Evolutionary conservation across 2,888 invertebrate genomes (phyloP), one percentile per base, ranked within the genome.

Genomic region (Caenorhabditis sinica): DNA sequence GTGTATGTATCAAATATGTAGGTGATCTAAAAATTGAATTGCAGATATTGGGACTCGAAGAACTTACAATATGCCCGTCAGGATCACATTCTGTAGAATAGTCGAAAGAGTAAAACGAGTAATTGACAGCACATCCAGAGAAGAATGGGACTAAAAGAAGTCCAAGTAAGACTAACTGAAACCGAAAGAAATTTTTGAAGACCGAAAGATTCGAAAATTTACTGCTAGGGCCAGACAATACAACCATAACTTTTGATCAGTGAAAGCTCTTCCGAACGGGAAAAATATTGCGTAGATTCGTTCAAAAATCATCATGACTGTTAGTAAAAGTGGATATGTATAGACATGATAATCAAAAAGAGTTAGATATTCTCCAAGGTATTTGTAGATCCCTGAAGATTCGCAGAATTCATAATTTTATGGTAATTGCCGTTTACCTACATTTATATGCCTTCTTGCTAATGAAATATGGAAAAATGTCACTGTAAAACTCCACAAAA

Each of bases 51-150:
- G 2, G 25, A 4, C 4, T 36, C 9, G 5, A 4, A n/a, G 20
- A 0, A 30, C 30, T 69, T 36, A 77, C 76, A 51, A 51, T 15
- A 51, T 77, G 76, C 3, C 28, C 49, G n/a, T 77, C 51, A 13
- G 76, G 76, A 20, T 68, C 68, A 51, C 76, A 77, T 45, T 28
- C 69, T 1, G 68, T 61, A 5, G 33, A 33, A 17, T 77, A 77
- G 17, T 49, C 25, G 20, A 60, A 60, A 15, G 58, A 33, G n/a
- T 77, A 69, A 33, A 77, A 77, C 11, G 58, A 45, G 33, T 60
- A 77, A 23, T 77, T 77, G 8, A 51, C 60, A 25, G 68, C 51
- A 28, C 76, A 77, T 0, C 49, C 49, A 5, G 68, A 68, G 51
- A 69, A 60, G 20, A 68, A 68, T n/a, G 76, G 76, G 20, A 77